Base-by-base conservation (phyloP, 2,797 vertebrate genomes). In the Rhinophrynus dorsalis region DNA sequence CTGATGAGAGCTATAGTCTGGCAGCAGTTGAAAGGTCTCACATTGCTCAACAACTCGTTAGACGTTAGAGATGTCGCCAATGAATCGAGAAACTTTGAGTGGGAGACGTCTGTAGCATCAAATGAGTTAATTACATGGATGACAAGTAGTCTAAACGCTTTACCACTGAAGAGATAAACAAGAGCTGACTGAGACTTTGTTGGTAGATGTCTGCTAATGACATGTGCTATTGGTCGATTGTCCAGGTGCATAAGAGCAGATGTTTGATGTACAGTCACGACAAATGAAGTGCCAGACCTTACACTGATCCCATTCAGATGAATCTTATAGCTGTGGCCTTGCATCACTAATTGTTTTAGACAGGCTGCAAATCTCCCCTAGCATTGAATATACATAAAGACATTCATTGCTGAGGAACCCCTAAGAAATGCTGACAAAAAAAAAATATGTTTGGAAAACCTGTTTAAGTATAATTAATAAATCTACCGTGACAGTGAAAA, bases 281-380 rank as follows among this genome's bases (percentile, higher is more conserved):
- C 27, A 45, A 13, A 50, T 32, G 20, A 45, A 68, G 47, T 40
- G 54, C 47, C 32, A 48, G 27, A 52, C 11, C 45, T 30, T 33
- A 45, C 20, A 21, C 9, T 3, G 38, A 27, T 54, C 29, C 32
- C 38, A 8, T 54, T 69, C 58, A 35, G 10, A 21, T 20, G 9
- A 45, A 61, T 61, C 48, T 69, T 13, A 29, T 10, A 50, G 30
- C 21, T 48, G 13, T 44, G n/a, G 15, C 30, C 24, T n/a, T 54
- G 26, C n/a, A 23, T 40, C 11, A 26, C 50, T 63, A 63, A 70
- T 45, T 35, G 58, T 29, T 55, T 70, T 33, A 26, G 50, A 70
- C 59, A 62, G 50, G 20, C 51, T 45, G 51, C 57, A 62, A 61
- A 69, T 47, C 35, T 62, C 57, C 5, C 26, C n/a, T 44, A 20